Conservation (phyloP, 2,888 invertebrate species). For the Spicauda simplicius region DNA sequence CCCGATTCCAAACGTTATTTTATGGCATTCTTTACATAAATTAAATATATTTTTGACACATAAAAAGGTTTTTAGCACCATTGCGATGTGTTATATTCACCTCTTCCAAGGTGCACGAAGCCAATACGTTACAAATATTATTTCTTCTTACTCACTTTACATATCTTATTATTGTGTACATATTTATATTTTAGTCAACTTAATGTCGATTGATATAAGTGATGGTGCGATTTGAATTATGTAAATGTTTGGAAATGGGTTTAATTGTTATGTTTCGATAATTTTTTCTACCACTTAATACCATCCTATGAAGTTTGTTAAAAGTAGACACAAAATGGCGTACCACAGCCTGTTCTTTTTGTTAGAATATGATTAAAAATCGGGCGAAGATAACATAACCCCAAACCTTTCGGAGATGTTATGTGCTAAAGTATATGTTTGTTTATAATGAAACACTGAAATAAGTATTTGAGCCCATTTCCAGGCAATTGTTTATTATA, state of each 20-base stretch:
- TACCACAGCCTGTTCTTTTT: no score
- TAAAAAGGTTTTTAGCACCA: conserved; percentile 23
- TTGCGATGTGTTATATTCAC: conserved; percentile 26
- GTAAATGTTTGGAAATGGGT: neutral
- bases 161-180: conserved; percentile 29
- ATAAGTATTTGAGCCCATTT: neutral
- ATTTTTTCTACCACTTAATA: neutral
- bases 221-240: conserved; percentile 29
- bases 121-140: conserved; percentile 1
- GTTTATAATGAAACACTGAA: neutral
- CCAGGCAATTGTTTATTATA: neutral
- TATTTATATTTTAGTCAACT: conserved; percentile 25
- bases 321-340: no score
- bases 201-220: conserved; percentile 13
- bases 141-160: neutral
- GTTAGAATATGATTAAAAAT: no score
- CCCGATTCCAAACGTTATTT: conserved; percentile 27
- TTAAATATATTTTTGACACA: conserved; percentile 31
- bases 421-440: no score
- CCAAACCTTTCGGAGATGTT: no score
- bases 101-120: conserved; percentile 21
- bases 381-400: no score
- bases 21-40: conserved; percentile 35
- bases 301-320: no score
- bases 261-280: conserved; percentile 8